Conservation (phyloP, 2,113 vertebrate species). For the Archilochus colubris region DNA sequence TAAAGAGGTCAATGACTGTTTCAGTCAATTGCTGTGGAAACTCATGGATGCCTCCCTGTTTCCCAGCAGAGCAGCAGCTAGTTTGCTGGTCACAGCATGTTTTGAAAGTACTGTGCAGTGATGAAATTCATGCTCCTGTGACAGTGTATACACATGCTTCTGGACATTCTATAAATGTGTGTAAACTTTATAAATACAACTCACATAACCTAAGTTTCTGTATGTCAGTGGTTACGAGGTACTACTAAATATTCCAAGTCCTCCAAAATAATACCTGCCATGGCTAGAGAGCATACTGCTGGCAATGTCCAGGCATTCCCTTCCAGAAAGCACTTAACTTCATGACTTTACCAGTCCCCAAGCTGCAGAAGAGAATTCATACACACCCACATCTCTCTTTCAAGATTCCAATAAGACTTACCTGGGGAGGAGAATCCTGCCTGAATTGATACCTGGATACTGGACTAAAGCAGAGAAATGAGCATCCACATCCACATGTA, state of each 20-base stretch:
- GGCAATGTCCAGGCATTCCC: background rate
- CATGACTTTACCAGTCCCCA: background rate
- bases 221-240: background rate
- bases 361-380: background rate
- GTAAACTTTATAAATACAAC: background rate
- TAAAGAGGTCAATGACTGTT: background rate
- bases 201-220: background rate
- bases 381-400: background rate
- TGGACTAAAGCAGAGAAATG: background rate
- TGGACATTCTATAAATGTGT: background rate
- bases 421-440: background rate
- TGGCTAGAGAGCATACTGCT: background rate
- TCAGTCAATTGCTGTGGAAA: background rate
- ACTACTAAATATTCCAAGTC: background rate
- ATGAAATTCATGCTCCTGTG: background rate
- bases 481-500: background rate
- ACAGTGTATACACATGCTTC: fast-evolving
- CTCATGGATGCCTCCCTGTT: background rate
- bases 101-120: background rate
- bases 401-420: background rate
- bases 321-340: background rate
- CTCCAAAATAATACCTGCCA: background rate
- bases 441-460: background rate
- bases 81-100: background rate
- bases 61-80: background rate